A percentile compares a stretch with the other conserved stretches of the same genome.
These are phyloP conservation scores for Tipula confusa DNA, from an alignment of 2,888 invertebrate genomes.

Conservation along the genomic window DNA sequence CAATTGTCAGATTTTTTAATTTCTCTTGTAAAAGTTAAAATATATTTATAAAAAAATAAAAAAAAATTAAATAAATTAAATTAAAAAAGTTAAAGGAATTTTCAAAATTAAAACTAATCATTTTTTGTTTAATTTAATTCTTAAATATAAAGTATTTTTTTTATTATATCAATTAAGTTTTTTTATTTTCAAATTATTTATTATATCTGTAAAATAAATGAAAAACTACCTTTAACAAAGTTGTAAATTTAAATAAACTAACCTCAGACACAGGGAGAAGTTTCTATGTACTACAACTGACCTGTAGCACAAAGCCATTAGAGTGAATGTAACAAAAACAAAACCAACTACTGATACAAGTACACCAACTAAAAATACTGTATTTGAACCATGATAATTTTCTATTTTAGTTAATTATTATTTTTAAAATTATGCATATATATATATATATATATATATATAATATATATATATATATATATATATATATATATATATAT, in stretches of 20 bases:
- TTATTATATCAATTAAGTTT: constrained; percentile 26
- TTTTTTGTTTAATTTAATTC: background rate
- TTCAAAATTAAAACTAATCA: background rate
- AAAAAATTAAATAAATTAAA: background rate
- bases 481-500: no score
- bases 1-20: background rate
- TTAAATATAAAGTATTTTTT: constrained; percentile 25
- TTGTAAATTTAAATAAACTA: constrained; percentile 64
- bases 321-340: constrained; percentile 97
- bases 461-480: no score
- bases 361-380: constrained; percentile 95
- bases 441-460: no score
- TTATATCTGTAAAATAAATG: constrained; percentile 40
- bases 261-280: constrained; percentile 98
- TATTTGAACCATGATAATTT: constrained; percentile 96
- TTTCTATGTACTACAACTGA: constrained; percentile 98
- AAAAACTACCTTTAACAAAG: constrained; percentile 36
- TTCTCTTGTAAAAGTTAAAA: constrained; percentile 25
- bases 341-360: constrained; percentile 99
- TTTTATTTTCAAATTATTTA: constrained; percentile 21
- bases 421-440: no score
- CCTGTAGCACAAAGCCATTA: constrained; percentile 99
- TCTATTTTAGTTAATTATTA: constrained; percentile 54
- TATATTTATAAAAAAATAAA: background rate
- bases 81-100: background rate